These are phyloP conservation scores for Macroramphosus scolopax DNA, from an alignment of 2,797 vertebrate species.

Conservation along the genomic window DNA sequence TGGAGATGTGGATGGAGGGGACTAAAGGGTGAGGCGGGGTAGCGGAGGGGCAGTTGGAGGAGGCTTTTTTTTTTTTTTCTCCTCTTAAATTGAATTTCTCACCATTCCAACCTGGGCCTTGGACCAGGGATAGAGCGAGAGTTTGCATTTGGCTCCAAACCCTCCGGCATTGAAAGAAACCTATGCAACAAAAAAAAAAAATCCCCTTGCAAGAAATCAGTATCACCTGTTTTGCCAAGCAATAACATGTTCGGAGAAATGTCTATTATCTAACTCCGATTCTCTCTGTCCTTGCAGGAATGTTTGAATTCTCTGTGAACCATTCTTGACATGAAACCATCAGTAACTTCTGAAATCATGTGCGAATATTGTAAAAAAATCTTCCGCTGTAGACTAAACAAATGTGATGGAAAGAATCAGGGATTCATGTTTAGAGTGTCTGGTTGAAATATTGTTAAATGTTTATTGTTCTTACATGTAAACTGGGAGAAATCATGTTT, in stretches of 20 bases:
- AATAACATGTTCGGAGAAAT: conserved; percentile 82
- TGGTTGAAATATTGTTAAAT: conserved; percentile 20
- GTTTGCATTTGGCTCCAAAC: conserved; percentile 75
- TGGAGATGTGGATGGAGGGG: conserved; percentile 77
- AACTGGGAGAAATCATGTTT: background rate
- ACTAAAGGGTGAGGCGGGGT: conserved; percentile 72
- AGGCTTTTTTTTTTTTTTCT: conserved; percentile 53
- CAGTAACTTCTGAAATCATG: conserved; percentile 65
- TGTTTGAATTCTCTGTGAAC: conserved; percentile 83
- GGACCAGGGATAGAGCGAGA: conserved; percentile 79
- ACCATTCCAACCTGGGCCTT: conserved; percentile 86
- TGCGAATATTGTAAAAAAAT: conserved; percentile 68
- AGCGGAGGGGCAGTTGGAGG: conserved; percentile 62
- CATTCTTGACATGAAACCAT: conserved; percentile 66
- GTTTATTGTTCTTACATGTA: conserved; percentile 11
- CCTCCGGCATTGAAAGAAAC: conserved; percentile 78
- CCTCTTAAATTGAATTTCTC: conserved; percentile 94
- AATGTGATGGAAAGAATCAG: conserved; percentile 20
- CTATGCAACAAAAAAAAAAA: conserved; percentile 27
- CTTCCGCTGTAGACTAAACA: conserved; percentile 48
- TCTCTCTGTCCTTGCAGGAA: conserved; percentile 71
- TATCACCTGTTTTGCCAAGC: conserved; percentile 90
- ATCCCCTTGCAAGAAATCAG: conserved; percentile 82
- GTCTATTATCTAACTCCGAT: conserved; percentile 78
- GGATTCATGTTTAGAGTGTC: conserved; percentile 12